Evolutionary conservation across 2,888 invertebrate species (phyloP), one percentile per base, ranked within the genome.

Genomic region (Habrosyne pyritoides): DNA sequence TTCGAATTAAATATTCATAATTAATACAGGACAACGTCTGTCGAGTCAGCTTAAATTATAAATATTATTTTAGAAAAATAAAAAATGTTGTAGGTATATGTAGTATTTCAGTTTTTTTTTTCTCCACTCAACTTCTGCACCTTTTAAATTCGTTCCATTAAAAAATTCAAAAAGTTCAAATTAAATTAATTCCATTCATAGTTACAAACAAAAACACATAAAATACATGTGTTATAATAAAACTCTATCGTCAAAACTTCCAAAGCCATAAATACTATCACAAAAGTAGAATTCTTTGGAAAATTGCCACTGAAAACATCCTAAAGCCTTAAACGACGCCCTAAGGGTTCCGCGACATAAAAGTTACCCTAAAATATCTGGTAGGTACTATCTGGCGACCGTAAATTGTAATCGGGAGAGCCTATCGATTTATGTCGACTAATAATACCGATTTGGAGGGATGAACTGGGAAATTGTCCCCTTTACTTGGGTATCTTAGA

Each of bases 391-490:
- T 75, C 76, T 69, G 53, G 49, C 33, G 50, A 48, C 63, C 65
- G 71, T 79, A 79, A 79, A 79, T 77, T 64, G 72, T 67, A 71
- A 76, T 78, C 72, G 65, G 62, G 54, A 63, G 64, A 60, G 63
- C 69, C 69, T 62, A 73, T 69, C 77, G 77, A 75, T 78, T 77
- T 75, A 75, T 69, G 69, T 69, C 53, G 63, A 56, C 64, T 71
- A 73, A 71, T 75, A 76, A 69, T 64, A 64, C 21, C 47, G 47
- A 53, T 53, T 53, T 53, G 47, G 28, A 47, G 30, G 53, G 47
- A 53, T 53, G 53, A 53, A 47, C 53, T 47, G 10, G 21, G 7
- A 21, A 21, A 53, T 53, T 28, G 53, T 28, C 53, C 22, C 30
- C 21, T 8, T 21, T 4, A 21, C 18, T 8, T 12, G 14, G 28